Base-by-base conservation (phyloP, 2,888 invertebrate species). In the Ischnura elegans region DNA sequence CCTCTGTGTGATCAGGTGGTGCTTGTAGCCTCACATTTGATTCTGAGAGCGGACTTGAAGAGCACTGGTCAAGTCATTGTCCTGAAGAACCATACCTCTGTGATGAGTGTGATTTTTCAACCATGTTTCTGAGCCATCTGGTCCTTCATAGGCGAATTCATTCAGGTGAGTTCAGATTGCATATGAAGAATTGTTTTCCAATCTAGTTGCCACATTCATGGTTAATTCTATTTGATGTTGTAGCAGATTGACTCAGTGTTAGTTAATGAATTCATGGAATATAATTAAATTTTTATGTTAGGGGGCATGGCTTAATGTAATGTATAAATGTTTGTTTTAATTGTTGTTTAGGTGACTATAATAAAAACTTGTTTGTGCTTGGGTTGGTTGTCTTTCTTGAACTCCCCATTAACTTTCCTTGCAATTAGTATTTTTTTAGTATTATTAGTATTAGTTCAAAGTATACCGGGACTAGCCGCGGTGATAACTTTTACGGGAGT, bases 91-190 rank as follows among this genome's bases (percentile, higher is more conserved):
- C 96, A n/a, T 96, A 97, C 94, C 96, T 96, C 0, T 97, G 97
- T 95, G 97, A 97, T 94, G 96, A 96, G n/a, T 97, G 97, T 95
- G 97, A 97, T 16, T 97, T 97, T 95, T 96, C 97, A 94, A 97
- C 97, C 66, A 97, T 97, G 95, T 97, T 97, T 95, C 96, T 97
- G 94, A 97, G 97, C 94, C 97, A 97, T 95, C 96, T 97, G 95
- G 97, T 97, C 87, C 96, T 97, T 25, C 97, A 97, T 95, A 97
- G 97, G 95, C 96, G 97, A 93, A 97, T 97, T 94, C 97, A 97
- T 95, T 96, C 97, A 94, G 97, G 97, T 95, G 95, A 93, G 94
- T 51, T 25, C 25, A 61, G 45, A 76, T 13, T 25, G 25, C 13
- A 29, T 76, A 16, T 76, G 29, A n/a, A 36, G 36, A 25, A 25